Conservation (phyloP, 2,113 vertebrate species). For the Tetrax tetrax region DNA sequence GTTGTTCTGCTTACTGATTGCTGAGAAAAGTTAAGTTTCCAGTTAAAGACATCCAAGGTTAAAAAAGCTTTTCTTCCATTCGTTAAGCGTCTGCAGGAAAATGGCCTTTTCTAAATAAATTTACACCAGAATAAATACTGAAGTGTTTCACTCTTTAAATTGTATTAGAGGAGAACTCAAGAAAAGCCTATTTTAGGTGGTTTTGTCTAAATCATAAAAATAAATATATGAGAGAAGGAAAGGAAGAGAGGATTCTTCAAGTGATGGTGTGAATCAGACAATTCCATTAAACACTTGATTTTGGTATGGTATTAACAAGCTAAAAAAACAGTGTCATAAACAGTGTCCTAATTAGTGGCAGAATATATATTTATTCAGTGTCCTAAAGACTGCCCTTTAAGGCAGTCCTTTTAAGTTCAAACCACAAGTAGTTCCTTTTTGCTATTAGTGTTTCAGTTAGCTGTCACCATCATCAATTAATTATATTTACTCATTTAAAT, state of each 20-base stretch:
- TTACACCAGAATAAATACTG: background rate
- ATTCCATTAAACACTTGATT: background rate
- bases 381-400: background rate
- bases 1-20: background rate
- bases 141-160: background rate
- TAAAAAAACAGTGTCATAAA: background rate
- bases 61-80: slow-evolving; percentile 17
- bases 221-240: background rate
- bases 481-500: background rate
- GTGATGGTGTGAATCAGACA: background rate
- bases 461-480: background rate
- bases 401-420: background rate
- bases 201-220: background rate
- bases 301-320: background rate
- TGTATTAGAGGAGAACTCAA: background rate
- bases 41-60: slow-evolving; percentile 15
- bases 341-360: background rate
- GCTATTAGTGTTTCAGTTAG: background rate
- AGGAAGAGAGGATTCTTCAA: background rate
- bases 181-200: background rate
- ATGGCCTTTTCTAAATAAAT: background rate
- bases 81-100: background rate
- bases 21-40: background rate
- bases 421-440: background rate
- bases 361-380: background rate